Conservation (phyloP, 2,113 vertebrate species). For the Chloropsis cyanopogon region DNA sequence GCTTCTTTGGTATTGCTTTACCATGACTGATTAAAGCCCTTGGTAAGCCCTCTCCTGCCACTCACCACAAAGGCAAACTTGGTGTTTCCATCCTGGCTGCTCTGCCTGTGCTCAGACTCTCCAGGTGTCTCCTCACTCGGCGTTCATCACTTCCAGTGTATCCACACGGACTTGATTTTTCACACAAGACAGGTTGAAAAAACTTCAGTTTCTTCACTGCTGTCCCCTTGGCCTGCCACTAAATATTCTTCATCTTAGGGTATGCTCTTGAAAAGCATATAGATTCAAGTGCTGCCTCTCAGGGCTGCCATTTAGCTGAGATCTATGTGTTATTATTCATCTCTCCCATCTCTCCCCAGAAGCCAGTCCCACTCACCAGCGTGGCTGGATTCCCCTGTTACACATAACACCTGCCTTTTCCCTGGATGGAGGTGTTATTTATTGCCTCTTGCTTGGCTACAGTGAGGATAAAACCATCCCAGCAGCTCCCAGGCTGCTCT, state of each 20-base stretch:
- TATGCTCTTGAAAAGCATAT: background rate
- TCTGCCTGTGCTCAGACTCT: background rate
- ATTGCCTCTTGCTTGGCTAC: background rate
- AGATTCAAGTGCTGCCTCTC: background rate
- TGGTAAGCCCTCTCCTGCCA: background rate
- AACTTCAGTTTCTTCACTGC: background rate
- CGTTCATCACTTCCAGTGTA: background rate
- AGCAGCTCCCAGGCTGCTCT: background rate
- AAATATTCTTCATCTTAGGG: background rate
- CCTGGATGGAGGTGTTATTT: conserved; percentile 26
- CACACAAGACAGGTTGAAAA: background rate
- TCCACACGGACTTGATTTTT: background rate
- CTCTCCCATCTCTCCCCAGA: background rate
- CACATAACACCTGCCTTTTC: background rate
- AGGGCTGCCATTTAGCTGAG: background rate
- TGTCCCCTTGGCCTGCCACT: background rate
- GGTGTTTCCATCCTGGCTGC: background rate
- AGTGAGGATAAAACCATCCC: background rate
- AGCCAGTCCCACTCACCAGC: background rate
- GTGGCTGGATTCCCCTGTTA: background rate
- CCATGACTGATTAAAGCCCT: background rate
- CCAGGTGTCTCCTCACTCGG: conserved; percentile 2
- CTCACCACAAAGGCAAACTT: background rate
- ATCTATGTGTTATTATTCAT: background rate
- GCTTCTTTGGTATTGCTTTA: background rate